A percentile compares a stretch with the other conserved stretches of the same genome.
These are phyloP conservation scores for Brevimyrus niger DNA, from an alignment of 2,113 vertebrate species.

Conservation along the genomic window DNA sequence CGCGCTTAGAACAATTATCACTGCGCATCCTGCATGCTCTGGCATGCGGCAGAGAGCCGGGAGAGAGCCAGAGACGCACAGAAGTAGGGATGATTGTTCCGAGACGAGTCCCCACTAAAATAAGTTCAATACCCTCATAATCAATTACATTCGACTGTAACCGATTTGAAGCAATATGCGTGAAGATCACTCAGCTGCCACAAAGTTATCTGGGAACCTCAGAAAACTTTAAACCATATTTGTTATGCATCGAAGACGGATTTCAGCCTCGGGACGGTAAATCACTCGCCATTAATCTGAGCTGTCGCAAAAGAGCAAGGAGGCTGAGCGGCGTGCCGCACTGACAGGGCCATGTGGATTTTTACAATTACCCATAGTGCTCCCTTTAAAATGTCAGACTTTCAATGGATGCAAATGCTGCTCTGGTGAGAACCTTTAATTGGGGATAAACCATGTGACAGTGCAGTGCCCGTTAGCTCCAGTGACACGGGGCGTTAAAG, in stretches of 20 bases:
- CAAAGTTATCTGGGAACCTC: not conserved
- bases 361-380: not conserved
- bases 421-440: constrained; percentile 26
- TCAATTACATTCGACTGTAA: constrained; percentile 1
- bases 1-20: constrained; percentile 54
- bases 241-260: not conserved
- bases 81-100: not conserved
- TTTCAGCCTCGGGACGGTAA: not conserved
- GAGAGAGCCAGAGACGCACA: not conserved
- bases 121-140: not conserved
- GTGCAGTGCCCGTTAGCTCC: not conserved
- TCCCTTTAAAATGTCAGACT: constrained; percentile 21
- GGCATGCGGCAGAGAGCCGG: constrained; percentile 34
- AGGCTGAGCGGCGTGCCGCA: not conserved
- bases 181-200: not conserved
- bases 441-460: constrained; percentile 27
- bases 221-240: not conserved
- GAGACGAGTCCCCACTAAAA: not conserved
- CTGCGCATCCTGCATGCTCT: constrained; percentile 49
- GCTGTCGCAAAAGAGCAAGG: not conserved
- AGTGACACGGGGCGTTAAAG: not conserved
- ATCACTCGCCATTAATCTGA: constrained; percentile 13
- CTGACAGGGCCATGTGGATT: not conserved
- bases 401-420: not conserved
- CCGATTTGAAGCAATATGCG: constrained; percentile 2